Evolutionary conservation across 2,888 invertebrate species (phyloP).

Genomic region (Sisyra terminalis): DNA sequence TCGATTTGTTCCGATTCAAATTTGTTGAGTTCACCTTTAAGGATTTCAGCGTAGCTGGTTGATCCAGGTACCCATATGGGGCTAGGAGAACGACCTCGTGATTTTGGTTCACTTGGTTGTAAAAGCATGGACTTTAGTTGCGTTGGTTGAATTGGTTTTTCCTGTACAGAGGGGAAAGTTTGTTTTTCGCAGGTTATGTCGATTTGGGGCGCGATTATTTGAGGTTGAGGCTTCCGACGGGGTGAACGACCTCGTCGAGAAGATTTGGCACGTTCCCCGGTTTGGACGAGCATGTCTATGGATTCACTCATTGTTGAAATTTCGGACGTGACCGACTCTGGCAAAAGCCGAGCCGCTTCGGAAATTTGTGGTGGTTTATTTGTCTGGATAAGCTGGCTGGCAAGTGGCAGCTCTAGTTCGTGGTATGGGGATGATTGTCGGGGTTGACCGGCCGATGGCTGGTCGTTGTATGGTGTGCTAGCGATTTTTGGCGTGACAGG

Average conservation of each 20-base stretch:
- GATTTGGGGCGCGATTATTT: constrained; percentile 10
- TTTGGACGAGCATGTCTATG: constrained; percentile 25
- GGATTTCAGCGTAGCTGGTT: constrained; percentile 64
- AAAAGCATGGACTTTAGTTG: constrained; percentile 11
- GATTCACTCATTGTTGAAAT: not conserved
- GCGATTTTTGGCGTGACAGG: constrained; percentile 10
- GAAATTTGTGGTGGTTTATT: constrained; percentile 3
- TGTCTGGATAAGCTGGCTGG: constrained; percentile 7
- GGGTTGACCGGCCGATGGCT: constrained; percentile 11
- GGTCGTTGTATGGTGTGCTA: constrained; percentile 8
- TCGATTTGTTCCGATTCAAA: not conserved
- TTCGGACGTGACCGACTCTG: constrained; percentile 3
- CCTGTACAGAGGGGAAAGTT: constrained; percentile 1
- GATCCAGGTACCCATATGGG: constrained; percentile 60
- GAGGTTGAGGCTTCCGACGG: constrained; percentile 22
- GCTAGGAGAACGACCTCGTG: constrained; percentile 41
- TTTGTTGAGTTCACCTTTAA: constrained; percentile 36
- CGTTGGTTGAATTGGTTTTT: not conserved
- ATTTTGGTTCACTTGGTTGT: constrained; percentile 17
- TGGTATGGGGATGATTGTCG: constrained; percentile 11
- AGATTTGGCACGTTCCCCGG: constrained; percentile 23
- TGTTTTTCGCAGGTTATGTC: not conserved
- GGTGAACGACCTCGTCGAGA: constrained; percentile 35
- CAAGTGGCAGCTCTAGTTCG: constrained; percentile 7
- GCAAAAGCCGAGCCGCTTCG: constrained; percentile 4